Conservation (phyloP, 1,140 invertebrate species). For the Zaprionus africanus region DNA sequence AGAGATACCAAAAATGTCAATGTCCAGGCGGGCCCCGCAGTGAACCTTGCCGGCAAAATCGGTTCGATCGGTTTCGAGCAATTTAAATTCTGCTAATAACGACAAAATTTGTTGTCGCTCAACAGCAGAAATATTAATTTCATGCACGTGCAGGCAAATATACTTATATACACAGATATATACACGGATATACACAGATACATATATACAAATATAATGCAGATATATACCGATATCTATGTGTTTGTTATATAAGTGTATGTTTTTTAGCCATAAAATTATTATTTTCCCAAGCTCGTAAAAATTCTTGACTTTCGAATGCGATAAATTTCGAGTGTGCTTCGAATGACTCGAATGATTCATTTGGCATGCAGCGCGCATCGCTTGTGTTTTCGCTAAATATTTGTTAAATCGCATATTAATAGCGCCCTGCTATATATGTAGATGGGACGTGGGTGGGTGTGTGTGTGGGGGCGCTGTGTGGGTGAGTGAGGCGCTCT, state of each 20-base stretch:
- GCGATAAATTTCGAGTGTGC: constrained; percentile 62
- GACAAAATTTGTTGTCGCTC: constrained; percentile 61
- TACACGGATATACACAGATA: neutral
- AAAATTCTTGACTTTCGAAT: constrained; percentile 80
- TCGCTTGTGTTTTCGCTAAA: constrained; percentile 77
- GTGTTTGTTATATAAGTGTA: neutral
- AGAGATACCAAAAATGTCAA: constrained; percentile 71
- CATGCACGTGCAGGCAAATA: constrained; percentile 61
- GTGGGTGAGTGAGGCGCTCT: constrained; percentile 15
- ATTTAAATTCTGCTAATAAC: constrained; percentile 83
- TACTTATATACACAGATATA: constrained; percentile 4
- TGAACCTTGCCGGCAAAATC: constrained; percentile 43
- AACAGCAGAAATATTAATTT: constrained; percentile 69
- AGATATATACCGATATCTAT: neutral
- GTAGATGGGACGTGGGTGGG: constrained; percentile 53
- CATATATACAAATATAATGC: neutral
- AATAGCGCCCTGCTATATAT: constrained; percentile 77
- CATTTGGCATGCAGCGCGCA: constrained; percentile 62
- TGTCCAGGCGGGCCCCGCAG: constrained; percentile 41
- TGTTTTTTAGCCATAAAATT: constrained; percentile 75
- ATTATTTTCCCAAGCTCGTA: constrained; percentile 83
- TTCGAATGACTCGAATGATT: constrained; percentile 33
- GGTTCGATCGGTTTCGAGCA: constrained; percentile 73
- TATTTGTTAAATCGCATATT: constrained; percentile 83
- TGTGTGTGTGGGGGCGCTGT: constrained; percentile 20